Evolutionary conservation across 2,113 vertebrate species (phyloP).

Genomic region (Campylomormyrus tamandua): DNA sequence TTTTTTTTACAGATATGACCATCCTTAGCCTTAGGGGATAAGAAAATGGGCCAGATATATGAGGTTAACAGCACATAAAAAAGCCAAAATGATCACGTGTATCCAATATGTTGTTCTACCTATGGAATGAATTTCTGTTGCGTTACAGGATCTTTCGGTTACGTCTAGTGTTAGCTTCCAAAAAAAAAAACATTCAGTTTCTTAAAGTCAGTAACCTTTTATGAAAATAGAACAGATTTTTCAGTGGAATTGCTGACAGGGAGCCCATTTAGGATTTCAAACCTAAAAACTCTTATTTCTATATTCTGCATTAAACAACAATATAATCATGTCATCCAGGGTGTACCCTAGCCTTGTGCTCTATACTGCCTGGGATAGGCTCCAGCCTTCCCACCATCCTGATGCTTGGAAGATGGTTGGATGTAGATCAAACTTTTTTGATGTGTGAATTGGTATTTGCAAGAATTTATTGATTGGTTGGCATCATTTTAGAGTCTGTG

Average conservation of each 20-base stretch:
- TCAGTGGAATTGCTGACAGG: neutral
- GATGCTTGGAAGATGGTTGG: neutral
- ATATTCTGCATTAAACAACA: neutral
- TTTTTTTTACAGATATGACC: neutral
- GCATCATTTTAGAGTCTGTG: neutral
- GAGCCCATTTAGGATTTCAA: neutral
- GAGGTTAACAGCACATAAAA: neutral
- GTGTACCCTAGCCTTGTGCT: neutral
- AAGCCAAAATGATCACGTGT: neutral
- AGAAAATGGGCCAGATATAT: neutral
- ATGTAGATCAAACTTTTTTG: neutral
- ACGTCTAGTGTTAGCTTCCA: neutral
- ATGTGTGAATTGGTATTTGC: neutral
- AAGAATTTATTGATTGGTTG: neutral
- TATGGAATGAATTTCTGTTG: neutral
- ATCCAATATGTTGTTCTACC: neutral
- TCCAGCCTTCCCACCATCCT: neutral
- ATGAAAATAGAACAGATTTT: neutral
- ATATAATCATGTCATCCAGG: neutral
- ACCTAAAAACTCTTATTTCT: neutral
- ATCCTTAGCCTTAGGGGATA: neutral
- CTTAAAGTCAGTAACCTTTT: neutral
- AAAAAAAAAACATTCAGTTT: neutral
- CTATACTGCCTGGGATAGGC: neutral
- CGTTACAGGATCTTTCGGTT: neutral